These are phyloP conservation scores for Paralinhomoeus sp. DNA, from an alignment of 2,888 invertebrate genomes.

Conservation along the genomic window DNA sequence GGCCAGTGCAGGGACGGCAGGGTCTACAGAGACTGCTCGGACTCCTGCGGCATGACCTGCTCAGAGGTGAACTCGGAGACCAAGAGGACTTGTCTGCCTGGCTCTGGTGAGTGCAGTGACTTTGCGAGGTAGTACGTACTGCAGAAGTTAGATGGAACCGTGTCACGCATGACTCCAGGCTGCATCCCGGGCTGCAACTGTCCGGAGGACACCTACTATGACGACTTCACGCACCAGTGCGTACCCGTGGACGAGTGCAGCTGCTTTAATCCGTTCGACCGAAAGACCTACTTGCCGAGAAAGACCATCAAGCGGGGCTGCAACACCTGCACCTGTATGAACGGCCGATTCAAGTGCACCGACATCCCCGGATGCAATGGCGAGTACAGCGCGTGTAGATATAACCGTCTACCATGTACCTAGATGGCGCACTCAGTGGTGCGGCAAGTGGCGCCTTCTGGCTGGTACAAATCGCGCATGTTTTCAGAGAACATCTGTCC, in stretches of 20 bases:
- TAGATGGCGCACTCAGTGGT: no score
- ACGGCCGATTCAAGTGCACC: not conserved
- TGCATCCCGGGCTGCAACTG: constrained; percentile 77
- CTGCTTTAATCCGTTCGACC: constrained; percentile 2
- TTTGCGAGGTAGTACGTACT: no score
- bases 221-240: constrained; percentile 26
- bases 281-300: not conserved
- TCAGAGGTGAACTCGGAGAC: constrained; percentile 30
- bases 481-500: constrained; percentile 3
- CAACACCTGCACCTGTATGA: not conserved
- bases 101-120: no score
- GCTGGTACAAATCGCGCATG: no score
- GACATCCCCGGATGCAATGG: no score
- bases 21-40: constrained; percentile 54
- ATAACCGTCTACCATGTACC: no score
- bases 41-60: constrained; percentile 48
- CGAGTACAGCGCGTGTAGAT: no score
- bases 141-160: no score
- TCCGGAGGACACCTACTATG: constrained; percentile 49
- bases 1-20: constrained; percentile 44
- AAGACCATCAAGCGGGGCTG: no score
- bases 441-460: no score
- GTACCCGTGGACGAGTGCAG: constrained; percentile 1
- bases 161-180: constrained; percentile 24
- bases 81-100: no score